A percentile compares a stretch with the other conserved stretches of the same genome.
phyloP scores from a whole-genome alignment of 2,113 vertebrate genomes.

The Lamprologus ornatipinnis region DNA sequence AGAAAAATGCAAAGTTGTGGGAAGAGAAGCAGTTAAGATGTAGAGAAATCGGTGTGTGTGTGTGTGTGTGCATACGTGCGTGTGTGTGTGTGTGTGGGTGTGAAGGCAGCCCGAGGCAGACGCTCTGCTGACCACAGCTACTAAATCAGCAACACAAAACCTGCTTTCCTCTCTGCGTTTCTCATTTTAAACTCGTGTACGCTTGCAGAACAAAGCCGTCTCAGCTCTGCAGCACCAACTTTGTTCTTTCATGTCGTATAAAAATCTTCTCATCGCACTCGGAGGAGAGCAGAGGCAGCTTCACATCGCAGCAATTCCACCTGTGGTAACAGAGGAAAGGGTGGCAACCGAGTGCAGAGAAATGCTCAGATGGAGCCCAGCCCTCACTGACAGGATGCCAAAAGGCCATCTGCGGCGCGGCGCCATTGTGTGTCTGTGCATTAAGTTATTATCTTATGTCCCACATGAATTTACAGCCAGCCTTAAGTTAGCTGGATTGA shows the following conservation, averaged over 20 bases:
- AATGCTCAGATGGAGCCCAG: not conserved
- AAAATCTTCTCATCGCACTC: not conserved
- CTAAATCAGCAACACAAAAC: not conserved
- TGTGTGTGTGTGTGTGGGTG: not conserved
- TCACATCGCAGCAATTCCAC: not conserved
- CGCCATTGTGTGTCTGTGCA: constrained; percentile 22
- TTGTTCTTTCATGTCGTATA: not conserved
- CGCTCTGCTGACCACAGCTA: not conserved
- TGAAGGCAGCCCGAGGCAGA: not conserved
- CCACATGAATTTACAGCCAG: constrained; percentile 28
- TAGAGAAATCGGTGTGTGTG: not conserved
- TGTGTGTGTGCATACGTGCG: not conserved
- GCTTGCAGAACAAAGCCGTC: not conserved
- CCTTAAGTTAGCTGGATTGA: not conserved
- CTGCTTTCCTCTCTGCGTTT: not conserved
- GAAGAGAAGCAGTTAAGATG: not conserved
- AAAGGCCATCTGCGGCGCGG: constrained; percentile 24
- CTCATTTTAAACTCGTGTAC: not conserved
- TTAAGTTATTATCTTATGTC: constrained; percentile 24
- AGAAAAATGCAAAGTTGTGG: not conserved
- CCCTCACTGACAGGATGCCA: constrained; percentile 1
- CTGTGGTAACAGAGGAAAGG: not conserved
- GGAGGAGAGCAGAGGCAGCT: not conserved
- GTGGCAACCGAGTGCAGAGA: not conserved
- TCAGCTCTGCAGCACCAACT: not conserved